phyloP scores from a whole-genome alignment of 1,140 invertebrate genomes.

The Acromyrmex heyeri region DNA sequence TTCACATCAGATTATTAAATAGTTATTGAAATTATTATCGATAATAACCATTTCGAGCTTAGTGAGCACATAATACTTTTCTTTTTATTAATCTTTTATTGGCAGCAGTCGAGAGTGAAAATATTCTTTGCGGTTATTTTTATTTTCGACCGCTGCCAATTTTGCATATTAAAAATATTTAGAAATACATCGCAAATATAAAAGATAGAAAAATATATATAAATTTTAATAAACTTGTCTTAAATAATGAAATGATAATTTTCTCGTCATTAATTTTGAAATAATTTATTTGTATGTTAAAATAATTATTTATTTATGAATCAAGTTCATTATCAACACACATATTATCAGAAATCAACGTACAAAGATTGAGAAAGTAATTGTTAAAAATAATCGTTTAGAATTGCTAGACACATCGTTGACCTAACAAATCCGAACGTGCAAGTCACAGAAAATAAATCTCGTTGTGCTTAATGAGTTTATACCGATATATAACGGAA shows the following conservation, averaged over 20 bases:
- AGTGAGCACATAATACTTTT: too few species aligned
- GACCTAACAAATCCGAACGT: neutral
- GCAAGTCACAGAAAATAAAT: constrained; percentile 21
- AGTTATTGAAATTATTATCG: too few species aligned
- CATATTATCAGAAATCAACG: neutral
- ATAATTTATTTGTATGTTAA: neutral
- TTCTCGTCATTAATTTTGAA: neutral
- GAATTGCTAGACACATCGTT: neutral
- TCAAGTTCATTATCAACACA: neutral
- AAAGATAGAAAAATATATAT: neutral
- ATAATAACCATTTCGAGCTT: too few species aligned
- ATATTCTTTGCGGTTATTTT: too few species aligned
- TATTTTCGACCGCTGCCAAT: too few species aligned
- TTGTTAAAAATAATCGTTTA: neutral
- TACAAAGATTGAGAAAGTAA: neutral
- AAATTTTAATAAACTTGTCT: neutral
- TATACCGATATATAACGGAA: neutral
- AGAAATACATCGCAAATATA: neutral
- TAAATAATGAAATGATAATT: neutral
- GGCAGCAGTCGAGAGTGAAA: too few species aligned
- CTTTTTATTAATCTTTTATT: too few species aligned
- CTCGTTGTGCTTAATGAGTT: constrained; percentile 17
- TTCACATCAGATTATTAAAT: too few species aligned
- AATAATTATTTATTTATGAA: too few species aligned
- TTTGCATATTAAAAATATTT: too few species aligned